phyloP scores from a whole-genome alignment of 2,797 vertebrate genomes.

The Falco peregrinus region DNA sequence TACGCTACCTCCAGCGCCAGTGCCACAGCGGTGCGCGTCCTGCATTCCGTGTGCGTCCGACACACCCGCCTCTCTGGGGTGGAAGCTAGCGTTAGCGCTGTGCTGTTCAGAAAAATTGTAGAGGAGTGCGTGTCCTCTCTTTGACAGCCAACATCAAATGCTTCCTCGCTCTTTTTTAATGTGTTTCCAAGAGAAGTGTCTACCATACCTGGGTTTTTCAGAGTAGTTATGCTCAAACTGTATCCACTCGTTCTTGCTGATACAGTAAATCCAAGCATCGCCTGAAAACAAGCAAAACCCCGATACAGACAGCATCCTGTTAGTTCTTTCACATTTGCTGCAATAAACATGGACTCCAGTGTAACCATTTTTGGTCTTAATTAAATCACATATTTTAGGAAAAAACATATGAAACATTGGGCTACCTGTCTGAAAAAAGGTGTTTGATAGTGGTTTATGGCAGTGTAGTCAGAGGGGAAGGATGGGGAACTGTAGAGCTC shows the following conservation, averaged over 20 bases:
- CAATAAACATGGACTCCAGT: accelerated
- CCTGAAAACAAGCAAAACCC: conserved; percentile 73
- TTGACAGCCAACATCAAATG: too few relatives aligned
- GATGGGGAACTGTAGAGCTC: neutral
- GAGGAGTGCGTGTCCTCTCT: accelerated
- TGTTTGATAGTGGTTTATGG: neutral
- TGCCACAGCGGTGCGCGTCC: accelerated
- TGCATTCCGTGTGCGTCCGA: accelerated
- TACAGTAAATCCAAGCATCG: conserved; percentile 94
- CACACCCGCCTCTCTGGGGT: neutral
- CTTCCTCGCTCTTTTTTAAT: accelerated
- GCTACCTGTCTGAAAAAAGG: neutral
- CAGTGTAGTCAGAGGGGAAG: neutral
- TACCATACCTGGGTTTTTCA: conserved; percentile 83
- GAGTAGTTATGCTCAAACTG: conserved; percentile 87
- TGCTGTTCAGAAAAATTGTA: too few relatives aligned
- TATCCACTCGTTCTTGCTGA: conserved; percentile 92
- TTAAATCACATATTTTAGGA: neutral
- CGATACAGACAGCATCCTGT: neutral
- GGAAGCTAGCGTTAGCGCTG: accelerated
- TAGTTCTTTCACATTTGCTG: neutral
- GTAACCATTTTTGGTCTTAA: neutral
- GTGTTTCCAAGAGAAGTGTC: neutral
- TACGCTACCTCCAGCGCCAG: neutral
- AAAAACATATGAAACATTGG: accelerated